Percentiles rank a stretch among this genome's conserved stretches.
Conservation (phyloP, 2,113 vertebrate genomes). For the Hemibagrus wyckioides region DNA sequence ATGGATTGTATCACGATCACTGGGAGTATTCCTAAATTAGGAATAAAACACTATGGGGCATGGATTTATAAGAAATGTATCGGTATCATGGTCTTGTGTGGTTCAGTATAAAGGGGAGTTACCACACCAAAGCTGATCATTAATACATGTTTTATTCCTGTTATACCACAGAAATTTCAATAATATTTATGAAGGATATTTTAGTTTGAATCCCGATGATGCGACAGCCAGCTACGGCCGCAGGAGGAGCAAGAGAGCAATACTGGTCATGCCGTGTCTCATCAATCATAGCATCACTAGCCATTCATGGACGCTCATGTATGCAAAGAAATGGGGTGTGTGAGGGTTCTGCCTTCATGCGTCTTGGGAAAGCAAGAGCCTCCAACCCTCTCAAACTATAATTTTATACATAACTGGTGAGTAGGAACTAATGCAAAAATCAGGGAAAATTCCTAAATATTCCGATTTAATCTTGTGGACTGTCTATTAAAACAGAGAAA, state of each 20-base stretch:
- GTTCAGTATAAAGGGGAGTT: no score
- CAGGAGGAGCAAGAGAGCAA: neutral
- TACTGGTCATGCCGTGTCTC: neutral
- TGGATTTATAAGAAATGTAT: no score
- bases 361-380: neutral
- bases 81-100: no score
- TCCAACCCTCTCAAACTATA: neutral
- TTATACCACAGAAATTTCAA: no score
- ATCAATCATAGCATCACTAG: neutral
- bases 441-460: neutral
- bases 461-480: neutral
- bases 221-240: neutral
- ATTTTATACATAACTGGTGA: neutral
- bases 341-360: neutral
- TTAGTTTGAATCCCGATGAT: neutral
- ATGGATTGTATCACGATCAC: neutral
- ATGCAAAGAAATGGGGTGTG: neutral
- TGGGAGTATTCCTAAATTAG: no score
- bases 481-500: neutral
- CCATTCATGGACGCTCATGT: neutral
- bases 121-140: no score
- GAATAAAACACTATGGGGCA: no score
- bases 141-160: no score
- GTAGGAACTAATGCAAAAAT: neutral
- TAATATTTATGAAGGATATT: no score